phyloP scores from a whole-genome alignment of 1,140 invertebrate genomes.

The Drosophila lacertosa region DNA sequence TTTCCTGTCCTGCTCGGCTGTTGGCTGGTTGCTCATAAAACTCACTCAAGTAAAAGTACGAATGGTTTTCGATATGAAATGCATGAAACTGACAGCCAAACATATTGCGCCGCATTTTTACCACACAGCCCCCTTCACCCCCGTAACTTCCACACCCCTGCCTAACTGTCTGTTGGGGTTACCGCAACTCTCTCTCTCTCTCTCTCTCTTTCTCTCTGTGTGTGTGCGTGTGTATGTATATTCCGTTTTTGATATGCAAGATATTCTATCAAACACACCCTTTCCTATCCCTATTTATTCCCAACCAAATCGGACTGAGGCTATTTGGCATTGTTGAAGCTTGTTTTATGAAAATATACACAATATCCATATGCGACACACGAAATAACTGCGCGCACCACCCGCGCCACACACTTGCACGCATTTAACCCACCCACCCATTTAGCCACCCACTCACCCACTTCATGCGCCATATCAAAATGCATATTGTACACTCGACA shows the following conservation, averaged over 20 bases:
- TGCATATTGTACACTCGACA: conserved; percentile 75
- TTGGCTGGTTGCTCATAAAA: conserved; percentile 76
- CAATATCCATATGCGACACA: conserved; percentile 55
- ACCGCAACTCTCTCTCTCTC: not conserved
- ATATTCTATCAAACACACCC: conserved; percentile 21
- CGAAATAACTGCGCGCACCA: conserved; percentile 21
- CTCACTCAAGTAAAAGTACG: conserved; percentile 82
- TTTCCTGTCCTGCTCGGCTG: conserved; percentile 5
- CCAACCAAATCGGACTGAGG: conserved; percentile 15
- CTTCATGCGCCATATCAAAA: conserved; percentile 61
- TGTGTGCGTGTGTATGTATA: conserved; percentile 11
- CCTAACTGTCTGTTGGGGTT: too few species aligned
- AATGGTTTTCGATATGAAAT: conserved; percentile 82
- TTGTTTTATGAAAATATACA: conserved; percentile 57
- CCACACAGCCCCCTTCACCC: too few species aligned
- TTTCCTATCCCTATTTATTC: not conserved
- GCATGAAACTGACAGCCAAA: conserved; percentile 81
- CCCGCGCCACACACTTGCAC: conserved; percentile 24
- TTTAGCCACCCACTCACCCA: conserved; percentile 19
- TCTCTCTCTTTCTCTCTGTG: conserved; percentile 6
- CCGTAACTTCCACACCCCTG: too few species aligned
- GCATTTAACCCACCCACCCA: conserved; percentile 22
- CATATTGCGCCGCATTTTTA: conserved; percentile 75
- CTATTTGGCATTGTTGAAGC: conserved; percentile 59
- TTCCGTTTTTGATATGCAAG: conserved; percentile 45